Base-by-base conservation (phyloP, 2,797 vertebrate genomes). In the Karalla daura region DNA sequence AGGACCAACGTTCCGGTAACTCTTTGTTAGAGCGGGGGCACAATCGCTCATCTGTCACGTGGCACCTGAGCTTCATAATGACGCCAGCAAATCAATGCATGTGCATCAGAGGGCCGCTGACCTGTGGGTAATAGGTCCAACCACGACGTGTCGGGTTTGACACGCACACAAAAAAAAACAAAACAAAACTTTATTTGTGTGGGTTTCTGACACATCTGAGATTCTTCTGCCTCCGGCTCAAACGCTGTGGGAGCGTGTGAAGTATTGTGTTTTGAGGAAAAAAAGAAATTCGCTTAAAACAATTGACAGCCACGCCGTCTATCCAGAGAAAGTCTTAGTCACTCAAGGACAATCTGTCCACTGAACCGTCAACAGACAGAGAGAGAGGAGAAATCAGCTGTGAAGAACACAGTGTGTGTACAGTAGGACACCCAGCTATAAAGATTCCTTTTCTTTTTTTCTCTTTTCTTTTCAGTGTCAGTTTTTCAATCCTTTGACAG, bases 21-120 rank as follows among this genome's bases (percentile, higher is more conserved):
- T 60, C 80, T 86, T 86, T 87, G 83, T 87, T 49, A 63, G 55
- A 7, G 49, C 54, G 61, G 18, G 18, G 45, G 47, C n/a, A 2
- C 51, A 67, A 87, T 89, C 83, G 72, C 54, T 85, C 84, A 70
- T 78, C 54, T 66, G 79, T 66, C 80, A 66, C 28, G 33, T 46
- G 63, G 47, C 84, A 86, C 70, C 79, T 82, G 81, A 69, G 72
- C 76, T 80, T 85, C 45, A 28, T 64, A 76, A 76, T 67, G 60
- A 79, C 1, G 40, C 56, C 49, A 74, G 74, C 82, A 70, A n/a
- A 77, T 76, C 70, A 73, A 27, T 39, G 74, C 10, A 70, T 72
- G 37, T 66, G n/a, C 25, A 23, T 44, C 24, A 46, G 8, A 70
- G 50, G 69, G 41, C 46, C 32, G 28, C 39, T 59, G 86, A 84